Evolutionary conservation across 2,888 invertebrate species (phyloP), one percentile per base, ranked within the genome.

Genomic region (Dynastes hyllus): DNA sequence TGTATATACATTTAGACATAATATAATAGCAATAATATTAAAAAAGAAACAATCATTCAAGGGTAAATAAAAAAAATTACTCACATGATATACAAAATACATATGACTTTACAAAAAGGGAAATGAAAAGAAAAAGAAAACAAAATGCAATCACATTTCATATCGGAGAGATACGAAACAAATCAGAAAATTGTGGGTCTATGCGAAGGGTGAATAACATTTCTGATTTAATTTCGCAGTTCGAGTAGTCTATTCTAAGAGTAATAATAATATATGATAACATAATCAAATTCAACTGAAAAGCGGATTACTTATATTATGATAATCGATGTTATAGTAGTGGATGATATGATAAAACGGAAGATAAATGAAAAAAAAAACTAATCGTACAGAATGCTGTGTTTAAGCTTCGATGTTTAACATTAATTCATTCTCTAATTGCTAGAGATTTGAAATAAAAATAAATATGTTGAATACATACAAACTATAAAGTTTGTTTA

Each of bases 1-100:
- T 61, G 58, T 73, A 73, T 73, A 73, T 58, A 73, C 40, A 58
- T 55, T 55, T 71, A 55, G 55, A 71, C 71, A 40, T 45, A 66
- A 66, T 66, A 65, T 32, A 6, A 16, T 37, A 40, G 16, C 37
- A 40, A 37, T 65, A 65, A 65, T 45, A 69, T 69, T 27, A 50
- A 51, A 69, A 67, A 50, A 69, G 27, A 45, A 45, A 69, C 16
- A 69, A 27, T 16, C 8, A 37, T 22, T 50, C 11, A 51, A 69
- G 45, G 9, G 8, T 69, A 22, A 69, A 69, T 50, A 27, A 69
- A 67, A 40, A 45, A 50, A 69, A 69, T 61, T 61, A 29, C 61
- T 61, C 22, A 22, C 29, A 27, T 29, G 27, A 61, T 61, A 27
- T 22, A 61, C 61, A 69, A 69, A 69, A 69, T 69, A 69, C 66